Base-by-base conservation (phyloP, 1,140 invertebrate genomes). In the Thalassaphorura encarpata region DNA sequence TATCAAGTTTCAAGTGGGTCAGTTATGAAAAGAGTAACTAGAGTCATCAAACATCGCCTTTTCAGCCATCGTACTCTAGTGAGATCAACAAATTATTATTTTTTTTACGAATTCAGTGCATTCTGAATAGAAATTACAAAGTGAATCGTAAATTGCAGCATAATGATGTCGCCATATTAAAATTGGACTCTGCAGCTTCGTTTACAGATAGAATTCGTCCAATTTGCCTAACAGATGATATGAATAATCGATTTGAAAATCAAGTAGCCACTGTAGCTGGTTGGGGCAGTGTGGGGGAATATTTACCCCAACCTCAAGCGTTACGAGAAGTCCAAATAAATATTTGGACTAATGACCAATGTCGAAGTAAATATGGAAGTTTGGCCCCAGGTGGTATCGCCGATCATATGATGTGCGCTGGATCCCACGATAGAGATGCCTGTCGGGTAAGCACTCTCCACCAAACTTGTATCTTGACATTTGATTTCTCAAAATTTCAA, bases 51-150 rank as follows among this genome's bases (percentile, higher is more conserved):
- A 21, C 54, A 56, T 29, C 24, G 31, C 24, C 13, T 16, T 3
- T 56, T 56, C 31, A 49, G 26, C 54, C 54, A 56, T 27, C 43
- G 49, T 19, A 56, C 54, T 6, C 45, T 56, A 5, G 54, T 49
- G 28, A 56, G 46, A 15, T 26, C 5, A 19, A 8, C 31, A 51
- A 19, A 16, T 33, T 51, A n/a, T n/a, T n/a, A n/a, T n/a, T 8
- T n/a, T 6, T 23, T n/a, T n/a, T 26, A 27, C 21, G 19, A 13
- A 18, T 16, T 33, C 27, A 5, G 15, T 5, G 8, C 5, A 13
- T 16, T 6, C 21, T 11, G 11, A 36, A 29, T 26, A 51, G 5
- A 27, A 21, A 5, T 33, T n/a, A n/a, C 11, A 18, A 33, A 19
- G n/a, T 51, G 4, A 6, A 13, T 28, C 26, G 6, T 21, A 19